Evolutionary conservation across 2,888 invertebrate species (phyloP), one percentile per base, ranked within the genome.

Genomic region (Cistogaster globosa): DNA sequence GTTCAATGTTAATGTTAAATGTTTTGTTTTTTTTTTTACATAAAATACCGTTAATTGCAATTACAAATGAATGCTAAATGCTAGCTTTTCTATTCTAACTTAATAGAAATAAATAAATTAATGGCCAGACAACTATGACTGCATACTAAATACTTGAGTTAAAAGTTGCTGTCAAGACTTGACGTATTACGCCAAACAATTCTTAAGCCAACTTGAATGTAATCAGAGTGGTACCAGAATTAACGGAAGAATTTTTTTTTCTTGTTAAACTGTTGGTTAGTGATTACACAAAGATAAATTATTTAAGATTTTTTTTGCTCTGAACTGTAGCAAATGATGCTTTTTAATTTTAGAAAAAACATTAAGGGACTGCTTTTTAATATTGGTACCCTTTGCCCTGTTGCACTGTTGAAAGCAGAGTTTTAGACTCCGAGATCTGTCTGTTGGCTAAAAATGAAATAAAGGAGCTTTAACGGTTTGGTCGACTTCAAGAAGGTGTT

Each of bases 1-100:
- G 91, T 91, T 91, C 91, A 91, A 91, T 91, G 91, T 88, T 90
- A 88, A 90, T 90, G 91, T 90, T 90, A 90, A 88, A 87, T 90
- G 89, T 91, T 32, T 32, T 32, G 2, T 32, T 32, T 32, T 5
- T 32, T 32, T 7, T 32, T 91, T 90, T 90, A 88, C 90, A 90
- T 91, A 90, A 90, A 89, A 88, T 90, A 90, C 91, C 90, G 91
- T 91, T 91, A 91, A 90, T 90, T 90, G 89, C 88, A 32, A 32
- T 32, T 32, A 32, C 32, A 32, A 32, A 32, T 32, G 32, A 5
- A 32, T 32, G 0, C 6, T 85, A 79, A 78, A 84, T 68, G 53
- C 26, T 67, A 42, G 26, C 38, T 32, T 32, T 42, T 42, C 42
- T 42, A 42, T 42, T 42, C 42, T 42, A 42, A 12, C 42, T 42